Evolutionary conservation across 2,888 invertebrate genomes (phyloP), one percentile per base, ranked within the genome.

Genomic region (Zygothrica quintamaculata): DNA sequence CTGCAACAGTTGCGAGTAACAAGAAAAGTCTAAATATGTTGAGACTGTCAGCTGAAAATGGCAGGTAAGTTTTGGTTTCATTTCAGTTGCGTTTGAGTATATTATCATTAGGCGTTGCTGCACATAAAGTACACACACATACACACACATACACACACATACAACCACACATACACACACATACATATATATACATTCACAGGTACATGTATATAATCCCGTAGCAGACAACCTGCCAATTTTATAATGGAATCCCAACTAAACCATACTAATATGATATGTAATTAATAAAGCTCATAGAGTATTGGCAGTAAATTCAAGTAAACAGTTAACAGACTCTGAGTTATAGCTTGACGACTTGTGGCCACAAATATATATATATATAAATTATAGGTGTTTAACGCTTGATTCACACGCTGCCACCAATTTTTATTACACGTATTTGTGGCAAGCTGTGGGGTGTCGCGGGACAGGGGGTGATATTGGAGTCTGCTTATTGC

Each of bases 31-130:
- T 56, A 65, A 72, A 74, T 65, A 56, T 42, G 65, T 46, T 56
- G 16, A 57, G 55, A 65, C 59, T 48, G 51, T 26, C 51, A 53
- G 42, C 73, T 73, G 16, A 43, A 73, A 66, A 75, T 67, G 74
- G 74, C 57, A 47, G 47, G 51, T 52, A 36, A 22, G 7, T 46
- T n/a, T 36, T 36, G 29, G 37, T 33, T 46, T 50, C 48, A 51
- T 57, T 62, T 58, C 43, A 12, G 15, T 47, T 31, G 39, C 33
- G 12, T 29, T 3, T 5, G 18, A 22, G 18, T 22, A 22, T 22
- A 53, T 68, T 69, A 62, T 69, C 69, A 69, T 67, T 67, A 68
- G 67, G 46, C 69, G 48, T 68, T 66, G 65, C n/a, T 47, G 46
- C 37, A 34, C 5, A n/a, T n/a, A 3, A 34, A 5, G n/a, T n/a